Conservation (phyloP, 2,113 vertebrate species). For the Lasiurus borealis region DNA sequence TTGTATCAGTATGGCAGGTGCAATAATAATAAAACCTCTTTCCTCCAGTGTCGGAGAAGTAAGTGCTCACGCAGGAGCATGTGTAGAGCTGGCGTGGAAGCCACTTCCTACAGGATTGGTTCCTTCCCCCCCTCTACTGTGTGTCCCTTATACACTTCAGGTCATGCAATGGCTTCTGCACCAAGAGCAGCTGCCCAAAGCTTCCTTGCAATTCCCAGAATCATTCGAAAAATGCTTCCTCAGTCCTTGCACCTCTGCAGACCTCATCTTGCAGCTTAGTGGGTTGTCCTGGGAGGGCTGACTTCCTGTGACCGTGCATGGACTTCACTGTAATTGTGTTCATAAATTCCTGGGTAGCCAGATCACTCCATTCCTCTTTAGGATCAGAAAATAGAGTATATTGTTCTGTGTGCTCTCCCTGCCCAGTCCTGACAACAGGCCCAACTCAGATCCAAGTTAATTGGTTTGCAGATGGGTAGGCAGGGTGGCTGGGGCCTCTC, state of each 20-base stretch:
- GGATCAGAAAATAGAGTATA: slow-evolving; percentile 61
- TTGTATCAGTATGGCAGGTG: not conserved
- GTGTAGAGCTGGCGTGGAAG: not conserved
- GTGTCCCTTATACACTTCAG: not conserved
- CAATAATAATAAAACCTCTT: not conserved
- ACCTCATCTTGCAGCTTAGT: slow-evolving; percentile 34
- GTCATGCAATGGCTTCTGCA: not conserved
- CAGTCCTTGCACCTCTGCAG: not conserved
- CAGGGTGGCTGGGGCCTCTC: rapidly evolving
- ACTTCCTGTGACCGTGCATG: slow-evolving; percentile 51
- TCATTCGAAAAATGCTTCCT: not conserved
- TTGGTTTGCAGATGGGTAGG: not conserved
- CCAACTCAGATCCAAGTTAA: not conserved
- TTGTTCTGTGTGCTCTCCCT: slow-evolving; percentile 58
- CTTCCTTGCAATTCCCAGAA: not conserved
- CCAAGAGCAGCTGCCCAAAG: rapidly evolving
- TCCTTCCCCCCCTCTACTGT: not conserved
- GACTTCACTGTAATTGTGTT: slow-evolving; percentile 52
- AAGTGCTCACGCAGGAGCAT: not conserved
- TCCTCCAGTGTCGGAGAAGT: not conserved
- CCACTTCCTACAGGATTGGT: not conserved
- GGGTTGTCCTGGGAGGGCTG: not conserved
- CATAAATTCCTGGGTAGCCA: slow-evolving; percentile 69
- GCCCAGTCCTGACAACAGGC: not conserved
- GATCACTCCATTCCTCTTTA: slow-evolving; percentile 61